Base-by-base conservation (phyloP, 37 sponge, comb jelly and placozoan genomes). In the Dysidea cf. avara region DNA sequence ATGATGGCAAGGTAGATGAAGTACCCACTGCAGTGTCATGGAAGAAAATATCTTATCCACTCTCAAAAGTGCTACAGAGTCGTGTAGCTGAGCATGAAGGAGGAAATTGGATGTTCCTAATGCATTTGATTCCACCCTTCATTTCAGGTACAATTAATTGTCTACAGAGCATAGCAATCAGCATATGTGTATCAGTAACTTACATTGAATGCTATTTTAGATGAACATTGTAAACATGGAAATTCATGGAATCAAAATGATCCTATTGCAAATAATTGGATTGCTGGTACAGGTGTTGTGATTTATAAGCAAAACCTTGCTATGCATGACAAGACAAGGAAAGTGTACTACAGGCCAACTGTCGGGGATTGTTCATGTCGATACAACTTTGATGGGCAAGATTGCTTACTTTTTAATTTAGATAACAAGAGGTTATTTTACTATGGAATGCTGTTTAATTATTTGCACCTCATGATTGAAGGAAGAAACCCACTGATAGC, bases 391-490 rank as follows among this genome's bases (percentile, higher is more conserved):
- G 67, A 66, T 66, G 67, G 67, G 9, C 67, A 66, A 40, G 49
- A 66, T 38, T 40, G 38, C 49, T 47, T 66, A 3, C 67, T 66
- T 37, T 66, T 66, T 26, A 66, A 66, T 26, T n/a, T 66, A 4
- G 67, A 66, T 18, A 40, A 40, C 20, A 20, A 26, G 4, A 20
- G 40, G 20, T 26, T 66, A 7, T 66, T 66, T 26, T 66, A 43
- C 67, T 66, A 66, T 40, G 67, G 67, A n/a, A 39, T 66, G 20
- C 67, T 66, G 24, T 26, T 66, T 5, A 20, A 66, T 11, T 66
- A 66, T 28, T 47, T 66, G 49, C 67, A 66, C 49, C 22, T 43
- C 11, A 66, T 66, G 67, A 21, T 66, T 66, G 67, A 66, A 40
- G 67, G 46, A 4, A 38, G 48, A 43, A 66, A 66, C 49, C 67